Base-by-base conservation (phyloP, 2,888 invertebrate genomes). In the Brenthis ino region DNA sequence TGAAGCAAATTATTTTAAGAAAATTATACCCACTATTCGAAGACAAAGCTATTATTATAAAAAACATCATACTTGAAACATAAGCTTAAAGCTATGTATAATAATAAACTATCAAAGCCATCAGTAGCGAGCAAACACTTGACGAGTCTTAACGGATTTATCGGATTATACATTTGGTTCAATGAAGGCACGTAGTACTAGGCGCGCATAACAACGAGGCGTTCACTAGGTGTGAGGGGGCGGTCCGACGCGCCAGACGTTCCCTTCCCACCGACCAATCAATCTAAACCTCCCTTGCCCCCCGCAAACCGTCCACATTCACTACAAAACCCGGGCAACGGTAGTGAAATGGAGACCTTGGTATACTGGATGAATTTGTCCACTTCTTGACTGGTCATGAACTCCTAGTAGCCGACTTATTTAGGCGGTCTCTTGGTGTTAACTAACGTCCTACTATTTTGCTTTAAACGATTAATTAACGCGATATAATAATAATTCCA, bases 141-240 rank as follows among this genome's bases (percentile, higher is more conserved):
- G 57, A 43, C 43, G 11, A n/a, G 48, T 60, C 60, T 50, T 60
- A 60, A 60, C 57, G 50, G 60, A 60, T 58, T 68, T 53, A 68
- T 64, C 63, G 66, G 67, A 61, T 69, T 70, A 68, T 60, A 68
- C 69, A 74, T 75, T 74, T 76, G 82, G 84, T 80, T 84, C 80
- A 80, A 79, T 80, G 83, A 80, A 84, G 82, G 82, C 80, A 83
- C 80, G 75, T 72, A 80, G 81, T 88, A 92, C 91, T 82, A 91
- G 92, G 91, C 82, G 83, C 81, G 80, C 88, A 92, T 88, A 85
- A 85, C 84, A 84, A 81, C 84, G 77, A 91, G 91, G 90, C 90
- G 91, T 88, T 87, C 80, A 85, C 83, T 83, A 86, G 85, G 86
- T 86, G 85, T 83, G 80, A 81, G 86, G 87, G 86, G 92, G 91